Base-by-base conservation (phyloP, 2,888 invertebrate genomes). In the Eretmocerus hayati region DNA sequence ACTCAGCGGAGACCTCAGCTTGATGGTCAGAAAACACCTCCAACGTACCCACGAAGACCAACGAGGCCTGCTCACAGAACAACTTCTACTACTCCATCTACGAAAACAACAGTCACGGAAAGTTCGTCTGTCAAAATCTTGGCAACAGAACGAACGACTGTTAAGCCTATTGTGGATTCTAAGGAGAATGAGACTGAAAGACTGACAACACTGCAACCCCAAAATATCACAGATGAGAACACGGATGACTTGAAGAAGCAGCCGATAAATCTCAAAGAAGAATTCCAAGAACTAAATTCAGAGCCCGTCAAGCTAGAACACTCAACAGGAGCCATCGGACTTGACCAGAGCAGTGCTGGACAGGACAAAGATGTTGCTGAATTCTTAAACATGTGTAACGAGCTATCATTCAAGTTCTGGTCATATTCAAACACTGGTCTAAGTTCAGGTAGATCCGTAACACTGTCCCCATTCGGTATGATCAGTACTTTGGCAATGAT, bases 401-500 rank as follows among this genome's bases (percentile, higher is more conserved):
- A 91, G 63, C 67, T 91, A 35, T 89, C 90, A 0, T 88, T 91
- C 60, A 81, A 82, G 58, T 87, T 90, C 64, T 90, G 90, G 90
- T 78, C 83, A 0, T 79, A 87, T 11, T 79, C 82, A 1, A 75
- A 77, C 30, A 69, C 72, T 41, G 83, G 83, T 48, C 76, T 87
- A n/a, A 86, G 84, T 59, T 78, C 81, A 13, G 82, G 83, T 5
- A 75, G 90, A 61, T 90, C 89, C 58, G 77, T 90, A 57, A 82
- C 89, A 9, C 71, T 90, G 16, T 90, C 90, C 1, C 90, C 90
- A 0, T 91, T 90, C 62, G 88, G 90, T 0, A 79, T 88, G 47
- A 87, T 87, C 1, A 90, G 90, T 1, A 80, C 89, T 73, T 70
- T 91, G n/a, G 88, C 90, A 0, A 90, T 91, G 90, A 84, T 91